These are phyloP conservation scores for Brachyistius frenatus DNA, from an alignment of 2,113 vertebrate species.

Conservation along the genomic window DNA sequence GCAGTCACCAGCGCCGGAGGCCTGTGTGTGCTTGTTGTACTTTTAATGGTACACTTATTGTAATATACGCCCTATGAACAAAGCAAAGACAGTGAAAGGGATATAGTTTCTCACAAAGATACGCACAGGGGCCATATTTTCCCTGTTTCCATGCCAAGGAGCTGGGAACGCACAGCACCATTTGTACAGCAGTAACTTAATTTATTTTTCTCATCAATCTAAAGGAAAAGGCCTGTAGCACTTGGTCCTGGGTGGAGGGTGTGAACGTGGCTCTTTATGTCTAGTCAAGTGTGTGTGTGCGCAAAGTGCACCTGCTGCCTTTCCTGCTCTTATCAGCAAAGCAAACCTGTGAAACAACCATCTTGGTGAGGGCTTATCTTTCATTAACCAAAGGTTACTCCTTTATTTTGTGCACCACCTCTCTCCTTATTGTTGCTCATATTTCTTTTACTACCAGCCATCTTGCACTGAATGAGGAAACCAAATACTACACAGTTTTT, in stretches of 20 bases:
- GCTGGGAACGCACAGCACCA: conserved; percentile 58
- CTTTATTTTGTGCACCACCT: conserved; percentile 20
- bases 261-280: conserved; percentile 18
- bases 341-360: conserved; percentile 58
- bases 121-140: conserved; percentile 13
- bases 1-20: conserved; percentile 24
- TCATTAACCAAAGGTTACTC: conserved; percentile 67
- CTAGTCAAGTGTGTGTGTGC: conserved; percentile 34
- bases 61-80: neutral
- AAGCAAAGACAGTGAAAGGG: conserved; percentile 1
- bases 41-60: conserved; percentile 48
- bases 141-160: conserved; percentile 65
- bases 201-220: conserved; percentile 40
- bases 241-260: neutral
- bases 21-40: conserved; percentile 14
- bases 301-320: conserved; percentile 71
- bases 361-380: conserved; percentile 58
- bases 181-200: conserved; percentile 47
- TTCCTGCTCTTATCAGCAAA: conserved; percentile 66
- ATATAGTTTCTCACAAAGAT: conserved; percentile 7
- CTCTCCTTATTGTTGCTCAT: neutral
- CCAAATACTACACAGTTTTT: neutral
- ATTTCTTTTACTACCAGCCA: neutral
- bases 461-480: neutral
- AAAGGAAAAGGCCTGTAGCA: conserved; percentile 22